Base-by-base conservation (phyloP, 35 echinoderm and acorn worm genomes). In the Nesometra sesokonis region DNA sequence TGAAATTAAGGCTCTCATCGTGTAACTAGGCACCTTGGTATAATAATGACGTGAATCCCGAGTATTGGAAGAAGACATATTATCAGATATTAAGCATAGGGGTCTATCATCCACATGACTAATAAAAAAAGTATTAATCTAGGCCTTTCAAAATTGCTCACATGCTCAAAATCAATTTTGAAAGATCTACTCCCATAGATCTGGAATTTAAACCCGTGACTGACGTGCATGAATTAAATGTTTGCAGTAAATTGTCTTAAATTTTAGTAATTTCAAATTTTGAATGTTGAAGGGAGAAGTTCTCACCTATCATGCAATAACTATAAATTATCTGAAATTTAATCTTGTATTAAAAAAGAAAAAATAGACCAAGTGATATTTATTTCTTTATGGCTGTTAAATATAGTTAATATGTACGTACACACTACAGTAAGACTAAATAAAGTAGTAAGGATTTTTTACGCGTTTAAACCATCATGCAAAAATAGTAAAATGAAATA, bases 1-100 rank as follows among this genome's bases (percentile, higher is more conserved):
- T 79, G 95, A 97, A 92, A 78, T 97, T 34, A 97, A 97, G 83
- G 52, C 52, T 27, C 52, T 67, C 21, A 67, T 67, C 2, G 52
- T 67, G 4, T 43, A 43, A 43, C 23, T 67, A 67, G 52, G 52
- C 52, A 67, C 52, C 23, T 27, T 67, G 39, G 38, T 43, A 67
- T 67, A 43, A 43, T 43, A 15, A 67, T 27, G 11, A 27, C 21
- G 23, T 27, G 52, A 2, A 67, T 67, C 7, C 7, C 21, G 2
- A 13, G 52, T 19, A 43, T 43, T 7, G 38, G 38, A 43, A 43
- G 4, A 7, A 43, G 4, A 7, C 38, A 43, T 7, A 43, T 43
- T 7, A 7, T 43, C 5, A 43, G 15, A 67, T 67, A 13, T 27
- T 1, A 2, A 67, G 21, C 23, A 67, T 67, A 67, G 52, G 52